These are phyloP conservation scores for Cantharis nigra DNA, from an alignment of 2,888 invertebrate species.

Conservation along the genomic window DNA sequence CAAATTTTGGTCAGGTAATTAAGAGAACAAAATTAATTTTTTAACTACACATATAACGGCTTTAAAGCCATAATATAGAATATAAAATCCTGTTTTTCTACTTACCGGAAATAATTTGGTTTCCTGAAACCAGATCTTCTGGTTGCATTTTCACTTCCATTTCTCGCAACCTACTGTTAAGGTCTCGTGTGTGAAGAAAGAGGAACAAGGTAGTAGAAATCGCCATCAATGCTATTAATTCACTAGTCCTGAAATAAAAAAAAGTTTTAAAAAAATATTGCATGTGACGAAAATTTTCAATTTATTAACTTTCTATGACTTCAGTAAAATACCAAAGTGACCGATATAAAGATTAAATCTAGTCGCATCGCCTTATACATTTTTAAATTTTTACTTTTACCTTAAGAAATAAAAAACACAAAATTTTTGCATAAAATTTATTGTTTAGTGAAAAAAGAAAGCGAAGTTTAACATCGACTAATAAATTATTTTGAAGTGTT, in stretches of 20 bases:
- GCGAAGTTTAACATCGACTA: neutral
- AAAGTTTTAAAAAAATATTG: neutral
- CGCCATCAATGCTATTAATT: conserved; percentile 80
- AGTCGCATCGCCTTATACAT: neutral
- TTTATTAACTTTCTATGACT: neutral
- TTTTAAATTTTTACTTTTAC: neutral
- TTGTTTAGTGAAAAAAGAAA: neutral
- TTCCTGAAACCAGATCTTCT: conserved; percentile 59
- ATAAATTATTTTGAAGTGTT: neutral
- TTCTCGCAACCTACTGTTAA: conserved; percentile 78
- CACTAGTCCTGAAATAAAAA: conserved; percentile 72
- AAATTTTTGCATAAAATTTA: neutral
- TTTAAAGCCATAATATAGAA: neutral
- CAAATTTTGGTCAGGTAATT: no score
- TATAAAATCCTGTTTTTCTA: neutral
- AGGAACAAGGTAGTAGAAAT: conserved; percentile 83
- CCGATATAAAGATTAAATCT: neutral
- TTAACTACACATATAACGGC: no score
- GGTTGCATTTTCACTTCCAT: conserved; percentile 79
- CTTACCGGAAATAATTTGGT: conserved; percentile 60
- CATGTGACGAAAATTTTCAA: neutral
- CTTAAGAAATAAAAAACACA: neutral
- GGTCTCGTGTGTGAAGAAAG: conserved; percentile 81
- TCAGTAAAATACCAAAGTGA: neutral
- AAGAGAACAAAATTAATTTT: no score